A percentile compares a stretch with the other conserved stretches of the same genome.
These are phyloP conservation scores for Xylocopa sonorina DNA, from an alignment of 1,140 invertebrate genomes.

Conservation along the genomic window DNA sequence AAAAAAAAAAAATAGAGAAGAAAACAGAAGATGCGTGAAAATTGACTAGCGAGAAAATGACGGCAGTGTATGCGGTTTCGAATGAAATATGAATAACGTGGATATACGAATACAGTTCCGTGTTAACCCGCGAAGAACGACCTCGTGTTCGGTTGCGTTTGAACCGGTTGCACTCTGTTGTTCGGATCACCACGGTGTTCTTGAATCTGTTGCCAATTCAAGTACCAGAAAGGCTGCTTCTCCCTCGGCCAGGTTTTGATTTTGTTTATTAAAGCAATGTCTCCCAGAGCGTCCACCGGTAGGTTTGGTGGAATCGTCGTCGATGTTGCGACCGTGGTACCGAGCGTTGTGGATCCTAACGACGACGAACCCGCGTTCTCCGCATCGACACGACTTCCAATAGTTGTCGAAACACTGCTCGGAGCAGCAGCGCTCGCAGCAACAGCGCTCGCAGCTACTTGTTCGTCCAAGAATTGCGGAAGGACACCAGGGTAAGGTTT, in stretches of 20 bases:
- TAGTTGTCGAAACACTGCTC: too few relatives aligned
- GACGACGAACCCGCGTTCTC: background rate
- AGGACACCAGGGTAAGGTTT: constrained; percentile 58
- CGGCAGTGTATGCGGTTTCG: background rate
- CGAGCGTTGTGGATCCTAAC: background rate
- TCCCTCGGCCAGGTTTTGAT: constrained; percentile 82
- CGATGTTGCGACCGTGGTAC: background rate
- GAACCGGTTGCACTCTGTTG: background rate
- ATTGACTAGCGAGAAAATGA: constrained; percentile 23
- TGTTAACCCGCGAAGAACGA: constrained; percentile 38
- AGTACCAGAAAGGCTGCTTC: constrained; percentile 83
- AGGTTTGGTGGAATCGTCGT: constrained; percentile 67
- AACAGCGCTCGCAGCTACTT: background rate
- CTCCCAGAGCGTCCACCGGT: constrained; percentile 81
- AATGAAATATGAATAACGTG: background rate
- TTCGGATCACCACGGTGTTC: constrained; percentile 60
- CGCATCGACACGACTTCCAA: constrained; percentile 5
- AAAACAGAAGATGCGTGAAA: background rate
- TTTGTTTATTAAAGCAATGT: constrained; percentile 79
- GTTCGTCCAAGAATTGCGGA: constrained; percentile 59
- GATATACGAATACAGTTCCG: background rate
- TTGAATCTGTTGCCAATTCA: constrained; percentile 83
- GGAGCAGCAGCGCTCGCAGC: background rate
- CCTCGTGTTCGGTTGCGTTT: background rate
- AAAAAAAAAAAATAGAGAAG: background rate